Evolutionary conservation across 2,888 invertebrate genomes (phyloP), one percentile per base, ranked within the genome.

Genomic region (Cyclophora albipunctata): DNA sequence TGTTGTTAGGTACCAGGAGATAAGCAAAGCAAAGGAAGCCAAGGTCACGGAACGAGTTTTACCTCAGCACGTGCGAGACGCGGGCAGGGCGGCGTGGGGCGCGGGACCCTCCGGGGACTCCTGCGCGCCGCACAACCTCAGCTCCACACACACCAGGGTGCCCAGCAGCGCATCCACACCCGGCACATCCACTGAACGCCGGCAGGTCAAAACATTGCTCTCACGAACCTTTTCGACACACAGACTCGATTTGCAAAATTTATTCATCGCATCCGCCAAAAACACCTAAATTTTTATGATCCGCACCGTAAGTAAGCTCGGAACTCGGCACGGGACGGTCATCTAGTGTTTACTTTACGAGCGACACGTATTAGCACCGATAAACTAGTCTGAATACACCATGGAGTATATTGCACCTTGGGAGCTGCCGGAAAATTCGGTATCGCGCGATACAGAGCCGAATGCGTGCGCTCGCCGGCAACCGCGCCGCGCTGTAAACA

Each of bases 391-490:
- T 75, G 70, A 76, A 78, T 83, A 84, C 86, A 85, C 84, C 75
- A 82, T 77, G 68, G 72, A 75, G 74, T 73, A 69, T 75, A 68
- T 67, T 73, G 71, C 73, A 72, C 75, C 69, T 72, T 74, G 71
- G 72, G 67, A 74, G 70, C 73, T 73, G 76, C 74, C 81, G 83
- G 84, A 76, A 84, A 86, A 86, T 73, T 81, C 77, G 70, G 70
- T 73, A 73, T 77, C 71, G 74, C 73, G 72, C 73, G 69, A 67
- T 77, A 78, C 79, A 59, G 63, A 59, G 75, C 78, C 64, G 73
- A 92, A 92, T 92, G 91, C 90, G 93, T 93, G 79, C 91, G 94
- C 77, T 81, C 82, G 67, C 89, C 90, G 78, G 90, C 90, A 69
- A 75, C 75, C 74, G 73, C 73, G 86, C 87, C 75, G 84, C 89